Evolutionary conservation across 2,113 vertebrate species (phyloP), one percentile per base, ranked within the genome.

Genomic region (Serilophus lunatus): DNA sequence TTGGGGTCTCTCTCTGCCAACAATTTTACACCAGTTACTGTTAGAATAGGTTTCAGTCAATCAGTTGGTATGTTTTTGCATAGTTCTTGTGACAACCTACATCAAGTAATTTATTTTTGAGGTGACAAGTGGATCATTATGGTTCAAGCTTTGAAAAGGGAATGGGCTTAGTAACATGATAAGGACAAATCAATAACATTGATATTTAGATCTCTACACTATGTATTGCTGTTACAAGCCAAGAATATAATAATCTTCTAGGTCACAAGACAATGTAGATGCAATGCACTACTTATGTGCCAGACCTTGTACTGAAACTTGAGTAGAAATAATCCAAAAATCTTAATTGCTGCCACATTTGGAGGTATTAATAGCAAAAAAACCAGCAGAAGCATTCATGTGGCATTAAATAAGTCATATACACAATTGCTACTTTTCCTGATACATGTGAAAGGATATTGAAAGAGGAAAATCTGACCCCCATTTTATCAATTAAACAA

Each of bases 101-200:
- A 91, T 74, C 45, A 86, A 88, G 51, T 63, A 57, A 96, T 88
- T 95, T 81, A 81, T 95, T 88, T 88, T 45, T 0, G 5, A 91
- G 64, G 60, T 68, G 89, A 89, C 92, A 93, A 93, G 57, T 51
- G 65, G 74, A 87, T 94, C 59, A 68, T 87, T 89, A 87, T 36
- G 74, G 95, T 76, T 92, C 77, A 56, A 75, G 77, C 72, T 65
- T 91, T 4, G 2, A 79, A 89, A 89, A 47, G 60, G 74, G 84
- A 94, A 91, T 33, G 64, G 74, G 82, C 65, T 89, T 69, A 75
- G 90, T 92, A 92, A 91, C 51, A 71, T 0, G 18, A 68, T 72
- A 95, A 82, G 82, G 88, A 90, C 88, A 86, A 95, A 95, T 95
- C 93, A 94, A 69, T 94, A 94, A 69, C 66, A 86, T 51, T 90